phyloP scores from a whole-genome alignment of 2,888 invertebrate species.

The Eutolmus rufibarbis region DNA sequence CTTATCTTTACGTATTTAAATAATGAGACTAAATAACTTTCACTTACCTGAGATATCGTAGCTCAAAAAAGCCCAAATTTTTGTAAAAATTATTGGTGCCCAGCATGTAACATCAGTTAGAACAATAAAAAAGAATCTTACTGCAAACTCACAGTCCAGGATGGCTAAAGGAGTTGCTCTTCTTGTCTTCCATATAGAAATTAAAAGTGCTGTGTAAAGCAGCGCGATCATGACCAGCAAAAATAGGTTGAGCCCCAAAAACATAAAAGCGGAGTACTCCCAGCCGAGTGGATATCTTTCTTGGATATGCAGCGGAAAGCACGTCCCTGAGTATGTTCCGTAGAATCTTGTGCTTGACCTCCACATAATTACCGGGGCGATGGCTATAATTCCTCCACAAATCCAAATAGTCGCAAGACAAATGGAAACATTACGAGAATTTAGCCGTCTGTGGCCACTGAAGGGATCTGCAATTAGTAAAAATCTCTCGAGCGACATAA shows the following conservation, averaged over 20 bases:
- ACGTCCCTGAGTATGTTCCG: conserved; percentile 71
- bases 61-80: conserved; percentile 68
- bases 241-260: conserved; percentile 70
- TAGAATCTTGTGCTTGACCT: conserved; percentile 69
- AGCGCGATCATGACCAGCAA: conserved; percentile 68
- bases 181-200: conserved; percentile 70
- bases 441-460: conserved; percentile 66
- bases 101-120: conserved; percentile 75
- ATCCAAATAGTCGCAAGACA: conserved; percentile 69
- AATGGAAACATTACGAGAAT: conserved; percentile 65
- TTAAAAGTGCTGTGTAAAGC: conserved; percentile 70
- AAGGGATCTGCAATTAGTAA: conserved; percentile 70
- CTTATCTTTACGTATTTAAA: too few species aligned
- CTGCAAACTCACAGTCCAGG: conserved; percentile 71
- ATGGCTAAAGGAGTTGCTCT: conserved; percentile 67
- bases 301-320: conserved; percentile 75
- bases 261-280: conserved; percentile 76
- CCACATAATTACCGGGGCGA: conserved; percentile 72
- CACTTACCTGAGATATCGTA: conserved; percentile 66
- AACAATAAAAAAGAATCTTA: conserved; percentile 74
- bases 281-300: conserved; percentile 73
- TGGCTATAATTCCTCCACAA: conserved; percentile 67
- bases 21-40: not conserved
- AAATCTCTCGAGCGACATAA: conserved; percentile 75
- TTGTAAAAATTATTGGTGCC: conserved; percentile 73